Conservation (phyloP, 1,140 invertebrate genomes). For the Eumeta japonica region DNA sequence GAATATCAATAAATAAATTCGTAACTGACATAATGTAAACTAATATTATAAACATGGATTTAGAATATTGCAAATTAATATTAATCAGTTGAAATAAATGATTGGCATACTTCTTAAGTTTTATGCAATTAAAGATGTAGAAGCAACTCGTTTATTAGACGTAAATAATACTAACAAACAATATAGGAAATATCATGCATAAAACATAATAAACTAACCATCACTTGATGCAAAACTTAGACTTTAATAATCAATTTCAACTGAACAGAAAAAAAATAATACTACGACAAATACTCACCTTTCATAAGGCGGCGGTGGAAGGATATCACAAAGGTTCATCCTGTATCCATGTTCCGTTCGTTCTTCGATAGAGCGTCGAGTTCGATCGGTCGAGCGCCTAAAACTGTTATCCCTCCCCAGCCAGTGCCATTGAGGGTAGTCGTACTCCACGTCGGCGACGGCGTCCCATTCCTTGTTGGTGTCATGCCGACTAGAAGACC, state of each 20-base stretch:
- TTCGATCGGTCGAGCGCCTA: slow-evolving; percentile 27
- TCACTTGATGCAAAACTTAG: no score
- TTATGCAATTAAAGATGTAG: no score
- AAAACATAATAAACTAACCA: no score
- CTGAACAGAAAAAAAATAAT: background rate
- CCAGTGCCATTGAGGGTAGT: slow-evolving; percentile 54
- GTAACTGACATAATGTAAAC: no score
- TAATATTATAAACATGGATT: no score
- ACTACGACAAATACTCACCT: slow-evolving; percentile 23
- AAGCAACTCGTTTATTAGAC: no score
- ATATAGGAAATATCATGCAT: no score
- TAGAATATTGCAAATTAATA: no score
- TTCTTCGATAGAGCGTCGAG: slow-evolving; percentile 30
- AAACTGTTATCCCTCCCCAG: slow-evolving; percentile 44
- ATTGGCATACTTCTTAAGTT: no score
- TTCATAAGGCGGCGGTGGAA: slow-evolving; percentile 50
- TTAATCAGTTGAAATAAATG: no score
- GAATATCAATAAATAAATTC: no score
- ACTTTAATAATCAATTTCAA: background rate
- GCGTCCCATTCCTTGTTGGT: slow-evolving; percentile 47
- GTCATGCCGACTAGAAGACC: slow-evolving; percentile 47
- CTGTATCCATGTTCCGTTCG: slow-evolving; percentile 43
- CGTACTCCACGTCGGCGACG: slow-evolving; percentile 45
- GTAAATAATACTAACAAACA: no score
- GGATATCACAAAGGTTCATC: slow-evolving; percentile 49